Percentiles rank a stretch among this genome's conserved stretches.
Evolutionary conservation across 2,888 invertebrate species (phyloP).

Genomic region (Pandemis heparana): DNA sequence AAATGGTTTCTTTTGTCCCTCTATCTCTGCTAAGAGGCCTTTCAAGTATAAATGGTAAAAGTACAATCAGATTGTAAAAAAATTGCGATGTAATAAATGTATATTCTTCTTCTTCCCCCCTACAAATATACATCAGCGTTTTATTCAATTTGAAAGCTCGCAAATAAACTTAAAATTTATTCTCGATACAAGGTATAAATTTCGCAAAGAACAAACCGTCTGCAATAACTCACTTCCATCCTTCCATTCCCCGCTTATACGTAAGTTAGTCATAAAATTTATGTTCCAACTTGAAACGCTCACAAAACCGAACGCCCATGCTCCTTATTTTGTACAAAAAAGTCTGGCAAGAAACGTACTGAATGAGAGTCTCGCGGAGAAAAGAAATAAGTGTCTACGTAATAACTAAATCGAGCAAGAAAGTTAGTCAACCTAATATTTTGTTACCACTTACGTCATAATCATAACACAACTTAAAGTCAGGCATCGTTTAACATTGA

Average conservation of each 20-base stretch:
- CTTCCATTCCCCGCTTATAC: conserved; percentile 49
- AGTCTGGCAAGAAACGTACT: conserved; percentile 1
- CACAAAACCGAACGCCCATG: conserved; percentile 6
- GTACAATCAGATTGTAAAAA: too few relatives aligned
- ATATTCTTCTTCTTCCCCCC: neutral
- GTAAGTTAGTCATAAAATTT: conserved; percentile 59
- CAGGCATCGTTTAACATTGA: too few relatives aligned
- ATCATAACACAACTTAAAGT: too few relatives aligned
- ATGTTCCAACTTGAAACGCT: conserved; percentile 56
- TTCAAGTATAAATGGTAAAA: too few relatives aligned
- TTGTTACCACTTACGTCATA: too few relatives aligned
- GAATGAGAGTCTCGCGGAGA: neutral
- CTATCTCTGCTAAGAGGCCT: too few relatives aligned
- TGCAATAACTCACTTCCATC: conserved; percentile 53
- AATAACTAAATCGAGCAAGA: neutral
- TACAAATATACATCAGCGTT: conserved; percentile 19
- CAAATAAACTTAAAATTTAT: conserved; percentile 40
- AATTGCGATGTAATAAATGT: too few relatives aligned
- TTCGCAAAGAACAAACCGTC: conserved; percentile 34
- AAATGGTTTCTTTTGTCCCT: too few relatives aligned
- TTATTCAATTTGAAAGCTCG: conserved; percentile 32
- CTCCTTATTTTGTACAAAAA: conserved; percentile 17
- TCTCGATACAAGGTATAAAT: conserved; percentile 38
- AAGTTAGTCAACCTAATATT: neutral
- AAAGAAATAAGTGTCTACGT: neutral